phyloP scores from a whole-genome alignment of 2,797 vertebrate species.

The Hippocampus kuda region DNA sequence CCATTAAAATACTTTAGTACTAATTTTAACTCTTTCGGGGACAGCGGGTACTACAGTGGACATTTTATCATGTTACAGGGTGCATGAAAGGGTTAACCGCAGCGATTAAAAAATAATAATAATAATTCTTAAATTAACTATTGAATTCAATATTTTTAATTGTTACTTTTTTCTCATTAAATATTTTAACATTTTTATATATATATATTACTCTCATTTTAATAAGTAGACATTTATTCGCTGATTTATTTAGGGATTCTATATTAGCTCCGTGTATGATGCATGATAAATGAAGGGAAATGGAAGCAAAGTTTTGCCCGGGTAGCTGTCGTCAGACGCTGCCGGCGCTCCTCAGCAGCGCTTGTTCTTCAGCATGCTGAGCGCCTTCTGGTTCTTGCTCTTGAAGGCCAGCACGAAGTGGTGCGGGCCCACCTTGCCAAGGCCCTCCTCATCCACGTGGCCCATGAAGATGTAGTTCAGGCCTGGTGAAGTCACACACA shows the following conservation, averaged over 20 bases:
- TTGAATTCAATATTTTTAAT: not conserved
- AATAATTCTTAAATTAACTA: too few species aligned
- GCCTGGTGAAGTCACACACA: conserved; percentile 77
- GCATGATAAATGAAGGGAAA: not conserved
- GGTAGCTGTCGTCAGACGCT: not conserved
- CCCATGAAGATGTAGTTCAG: conserved; percentile 98
- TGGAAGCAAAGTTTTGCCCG: not conserved
- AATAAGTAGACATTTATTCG: not conserved
- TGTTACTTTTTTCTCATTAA: too few species aligned
- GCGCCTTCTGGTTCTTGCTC: conserved; percentile 85
- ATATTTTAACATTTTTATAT: not conserved
- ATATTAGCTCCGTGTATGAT: not conserved
- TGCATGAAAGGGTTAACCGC: too few species aligned
- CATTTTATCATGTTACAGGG: too few species aligned
- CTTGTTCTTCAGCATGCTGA: conserved; percentile 82
- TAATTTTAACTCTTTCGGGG: too few species aligned
- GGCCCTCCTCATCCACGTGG: conserved; percentile 84
- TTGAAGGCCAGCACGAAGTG: conserved; percentile 90
- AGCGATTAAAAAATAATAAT: too few species aligned
- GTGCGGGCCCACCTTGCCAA: conserved; percentile 81
- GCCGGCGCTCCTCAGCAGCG: conserved; percentile 68
- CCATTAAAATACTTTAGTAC: too few species aligned
- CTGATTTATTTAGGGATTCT: not conserved
- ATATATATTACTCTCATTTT: not conserved
- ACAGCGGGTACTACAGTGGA: too few species aligned